Evolutionary conservation across 1,140 invertebrate species (phyloP).

Genomic region (Penaeus japonicus): DNA sequence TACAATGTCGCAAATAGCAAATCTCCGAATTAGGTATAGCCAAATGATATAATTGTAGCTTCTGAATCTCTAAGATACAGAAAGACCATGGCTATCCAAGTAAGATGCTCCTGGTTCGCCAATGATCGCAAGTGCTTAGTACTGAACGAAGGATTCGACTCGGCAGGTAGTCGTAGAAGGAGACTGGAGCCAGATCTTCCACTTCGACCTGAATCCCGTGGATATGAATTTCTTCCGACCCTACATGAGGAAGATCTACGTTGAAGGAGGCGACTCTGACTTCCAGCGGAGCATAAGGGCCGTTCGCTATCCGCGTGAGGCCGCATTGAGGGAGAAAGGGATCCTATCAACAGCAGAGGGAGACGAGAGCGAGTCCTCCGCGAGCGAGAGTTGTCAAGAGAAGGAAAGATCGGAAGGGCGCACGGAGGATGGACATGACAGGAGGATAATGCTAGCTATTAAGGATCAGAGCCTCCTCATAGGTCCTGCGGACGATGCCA

Average conservation of each 20-base stretch:
- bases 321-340: too few species aligned
- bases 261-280: background rate
- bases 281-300: background rate
- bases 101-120: background rate
- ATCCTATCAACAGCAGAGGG: too few species aligned
- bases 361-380: too few species aligned
- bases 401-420: background rate
- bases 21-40: too few species aligned
- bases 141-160: background rate
- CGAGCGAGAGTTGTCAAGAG: background rate
- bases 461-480: background rate
- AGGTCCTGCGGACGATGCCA: background rate
- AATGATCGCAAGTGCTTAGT: too few species aligned
- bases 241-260: background rate
- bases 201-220: background rate
- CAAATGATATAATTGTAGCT: too few species aligned
- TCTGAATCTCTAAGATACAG: too few species aligned
- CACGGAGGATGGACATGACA: background rate
- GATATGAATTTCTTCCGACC: background rate
- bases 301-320: background rate
- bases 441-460: background rate
- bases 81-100: too few species aligned
- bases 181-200: constrained; percentile 7
- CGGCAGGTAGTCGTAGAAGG: background rate
- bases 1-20: too few species aligned